Evolutionary conservation across 2,797 vertebrate species (phyloP).

Genomic region (Thaleichthys pacificus): DNA sequence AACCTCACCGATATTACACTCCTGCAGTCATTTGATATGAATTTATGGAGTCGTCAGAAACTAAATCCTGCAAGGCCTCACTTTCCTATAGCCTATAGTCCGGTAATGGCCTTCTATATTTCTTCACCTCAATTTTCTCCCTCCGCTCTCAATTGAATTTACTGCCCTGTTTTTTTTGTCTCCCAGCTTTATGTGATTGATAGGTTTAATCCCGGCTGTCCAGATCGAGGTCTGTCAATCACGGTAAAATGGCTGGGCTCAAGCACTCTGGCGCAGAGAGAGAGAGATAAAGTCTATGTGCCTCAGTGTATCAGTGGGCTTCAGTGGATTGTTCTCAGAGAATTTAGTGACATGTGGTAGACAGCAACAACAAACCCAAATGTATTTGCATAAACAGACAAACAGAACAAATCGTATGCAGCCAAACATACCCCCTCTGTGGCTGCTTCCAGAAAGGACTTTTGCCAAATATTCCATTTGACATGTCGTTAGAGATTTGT

Average conservation of each 20-base stretch:
- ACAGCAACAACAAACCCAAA: conserved; percentile 56
- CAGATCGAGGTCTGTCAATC: conserved; percentile 78
- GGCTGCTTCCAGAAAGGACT: neutral
- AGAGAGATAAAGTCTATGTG: conserved; percentile 67
- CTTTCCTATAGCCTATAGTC: conserved; percentile 73
- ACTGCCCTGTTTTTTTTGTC: conserved; percentile 67
- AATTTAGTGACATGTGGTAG: conserved; percentile 64
- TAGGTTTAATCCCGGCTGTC: conserved; percentile 77
- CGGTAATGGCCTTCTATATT: conserved; percentile 80
- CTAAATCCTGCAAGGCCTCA: conserved; percentile 77
- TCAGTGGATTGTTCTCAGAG: conserved; percentile 61
- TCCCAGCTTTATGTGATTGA: conserved; percentile 77
- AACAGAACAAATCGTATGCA: too few relatives aligned
- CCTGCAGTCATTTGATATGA: conserved; percentile 77
- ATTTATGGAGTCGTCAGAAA: conserved; percentile 76
- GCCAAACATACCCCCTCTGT: neutral
- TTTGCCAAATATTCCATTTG: conserved; percentile 15
- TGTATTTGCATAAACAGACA: conserved; percentile 54
- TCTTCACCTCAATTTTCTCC: conserved; percentile 78
- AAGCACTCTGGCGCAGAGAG: conserved; percentile 41
- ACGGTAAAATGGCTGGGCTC: conserved; percentile 55
- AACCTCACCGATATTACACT: conserved; percentile 71
- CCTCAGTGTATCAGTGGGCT: conserved; percentile 65
- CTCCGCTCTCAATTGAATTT: conserved; percentile 79
- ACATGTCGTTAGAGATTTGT: conserved; percentile 29